These are phyloP conservation scores for Mesorhabditis spiculigera DNA, from an alignment of 2,888 invertebrate species.

Conservation along the genomic window DNA sequence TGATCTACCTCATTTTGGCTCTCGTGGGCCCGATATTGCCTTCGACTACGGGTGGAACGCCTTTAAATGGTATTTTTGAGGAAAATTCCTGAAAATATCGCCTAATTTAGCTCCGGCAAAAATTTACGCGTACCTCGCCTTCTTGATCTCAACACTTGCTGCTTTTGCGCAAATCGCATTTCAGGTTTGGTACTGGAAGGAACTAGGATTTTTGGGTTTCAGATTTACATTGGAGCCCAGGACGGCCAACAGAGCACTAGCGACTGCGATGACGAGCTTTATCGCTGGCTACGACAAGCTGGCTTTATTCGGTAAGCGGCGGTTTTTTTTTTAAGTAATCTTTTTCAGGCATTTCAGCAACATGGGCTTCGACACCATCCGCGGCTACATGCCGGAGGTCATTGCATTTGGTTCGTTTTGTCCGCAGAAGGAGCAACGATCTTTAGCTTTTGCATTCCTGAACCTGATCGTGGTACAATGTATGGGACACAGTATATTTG, in stretches of 20 bases:
- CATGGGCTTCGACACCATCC: slow-evolving; percentile 27
- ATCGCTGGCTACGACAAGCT: slow-evolving; percentile 13
- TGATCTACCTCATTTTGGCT: slow-evolving; percentile 46
- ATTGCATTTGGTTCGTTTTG: slow-evolving; percentile 15
- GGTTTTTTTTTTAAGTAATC: neutral
- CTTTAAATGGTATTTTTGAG: slow-evolving; percentile 37
- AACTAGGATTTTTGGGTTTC: slow-evolving; percentile 1
- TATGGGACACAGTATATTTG: neutral
- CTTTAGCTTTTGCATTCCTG: neutral
- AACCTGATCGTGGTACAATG: neutral
- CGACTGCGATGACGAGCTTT: neutral
- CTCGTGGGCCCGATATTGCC: slow-evolving; percentile 46
- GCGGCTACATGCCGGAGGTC: slow-evolving; percentile 43
- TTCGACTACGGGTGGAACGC: slow-evolving; percentile 22
- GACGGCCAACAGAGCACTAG: neutral
- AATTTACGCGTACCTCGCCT: slow-evolving; percentile 17
- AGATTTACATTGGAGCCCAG: neutral
- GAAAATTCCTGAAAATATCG: neutral
- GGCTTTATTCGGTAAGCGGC: slow-evolving; percentile 16
- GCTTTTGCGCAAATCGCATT: slow-evolving; percentile 34
- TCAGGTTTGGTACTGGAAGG: slow-evolving; percentile 23
- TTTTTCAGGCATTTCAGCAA: slow-evolving; percentile 33
- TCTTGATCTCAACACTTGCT: slow-evolving; percentile 22
- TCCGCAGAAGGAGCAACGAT: neutral
- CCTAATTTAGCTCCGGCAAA: neutral